These are phyloP conservation scores for Ametastegia equiseti DNA, from an alignment of 2,888 invertebrate genomes.

Conservation along the genomic window DNA sequence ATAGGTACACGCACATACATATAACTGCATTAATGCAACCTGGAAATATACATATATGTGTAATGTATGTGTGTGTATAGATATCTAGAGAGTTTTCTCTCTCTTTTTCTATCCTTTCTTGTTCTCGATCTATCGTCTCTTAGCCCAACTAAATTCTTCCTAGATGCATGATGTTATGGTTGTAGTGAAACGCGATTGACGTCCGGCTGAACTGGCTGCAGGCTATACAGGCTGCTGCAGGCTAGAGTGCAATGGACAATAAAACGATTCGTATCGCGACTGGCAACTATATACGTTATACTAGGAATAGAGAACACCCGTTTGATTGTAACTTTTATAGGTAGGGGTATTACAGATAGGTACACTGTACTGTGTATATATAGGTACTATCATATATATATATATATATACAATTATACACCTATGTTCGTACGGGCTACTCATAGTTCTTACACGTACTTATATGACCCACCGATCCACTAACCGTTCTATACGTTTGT, in stretches of 20 bases:
- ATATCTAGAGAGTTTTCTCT: not conserved
- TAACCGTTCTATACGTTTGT: constrained; percentile 12
- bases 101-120: not conserved
- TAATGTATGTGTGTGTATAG: too few relatives aligned
- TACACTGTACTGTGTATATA: not conserved
- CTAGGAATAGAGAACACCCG: constrained; percentile 41
- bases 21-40: not conserved
- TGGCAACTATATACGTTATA: constrained; percentile 30
- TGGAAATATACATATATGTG: too few relatives aligned
- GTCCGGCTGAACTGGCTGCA: not conserved
- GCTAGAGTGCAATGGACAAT: constrained; percentile 42
- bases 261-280: constrained; percentile 38
- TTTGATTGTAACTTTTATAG: constrained; percentile 24
- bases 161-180: not conserved
- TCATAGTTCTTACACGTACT: not conserved
- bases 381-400: not conserved
- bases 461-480: constrained; percentile 16
- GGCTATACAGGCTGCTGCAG: too few relatives aligned
- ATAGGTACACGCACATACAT: not conserved
- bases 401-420: not conserved
- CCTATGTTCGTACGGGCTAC: not conserved
- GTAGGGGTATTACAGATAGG: not conserved
- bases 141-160: not conserved
- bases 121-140: not conserved
- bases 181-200: not conserved